phyloP scores from a whole-genome alignment of 2,113 vertebrate species.

The Reinhardtius hippoglossoides region DNA sequence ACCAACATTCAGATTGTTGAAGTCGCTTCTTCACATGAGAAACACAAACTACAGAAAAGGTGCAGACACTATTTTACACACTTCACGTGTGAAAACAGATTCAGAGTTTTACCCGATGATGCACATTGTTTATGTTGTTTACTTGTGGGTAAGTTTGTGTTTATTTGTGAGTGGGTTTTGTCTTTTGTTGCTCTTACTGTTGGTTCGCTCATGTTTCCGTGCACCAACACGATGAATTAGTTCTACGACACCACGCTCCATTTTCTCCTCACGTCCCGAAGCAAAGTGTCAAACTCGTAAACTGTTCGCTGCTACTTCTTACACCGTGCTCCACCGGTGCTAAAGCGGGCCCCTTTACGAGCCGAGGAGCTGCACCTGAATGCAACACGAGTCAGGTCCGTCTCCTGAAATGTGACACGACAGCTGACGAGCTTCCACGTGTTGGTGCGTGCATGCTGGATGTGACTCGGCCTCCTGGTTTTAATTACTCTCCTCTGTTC shows the following conservation, averaged over 20 bases:
- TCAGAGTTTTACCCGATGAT: no score
- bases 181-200: no score
- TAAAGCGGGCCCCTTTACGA: not conserved
- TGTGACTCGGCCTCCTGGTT: not conserved
- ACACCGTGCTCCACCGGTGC: not conserved
- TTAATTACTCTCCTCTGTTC: not conserved
- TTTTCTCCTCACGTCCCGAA: not conserved
- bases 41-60: no score
- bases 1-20: no score
- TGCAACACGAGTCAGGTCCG: not conserved
- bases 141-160: no score
- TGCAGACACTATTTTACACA: no score
- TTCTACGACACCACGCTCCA: not conserved
- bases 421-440: not conserved
- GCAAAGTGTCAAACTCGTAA: not conserved
- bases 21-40: no score
- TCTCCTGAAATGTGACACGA: not conserved
- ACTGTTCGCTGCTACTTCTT: not conserved
- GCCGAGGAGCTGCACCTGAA: not conserved
- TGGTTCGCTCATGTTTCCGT: no score
- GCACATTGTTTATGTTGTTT: no score
- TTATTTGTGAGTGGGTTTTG: no score
- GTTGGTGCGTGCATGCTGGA: not conserved
- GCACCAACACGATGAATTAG: no score
- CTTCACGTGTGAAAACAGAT: no score